Conservation (phyloP, 2,888 invertebrate genomes). For the Frankliniella fusca region DNA sequence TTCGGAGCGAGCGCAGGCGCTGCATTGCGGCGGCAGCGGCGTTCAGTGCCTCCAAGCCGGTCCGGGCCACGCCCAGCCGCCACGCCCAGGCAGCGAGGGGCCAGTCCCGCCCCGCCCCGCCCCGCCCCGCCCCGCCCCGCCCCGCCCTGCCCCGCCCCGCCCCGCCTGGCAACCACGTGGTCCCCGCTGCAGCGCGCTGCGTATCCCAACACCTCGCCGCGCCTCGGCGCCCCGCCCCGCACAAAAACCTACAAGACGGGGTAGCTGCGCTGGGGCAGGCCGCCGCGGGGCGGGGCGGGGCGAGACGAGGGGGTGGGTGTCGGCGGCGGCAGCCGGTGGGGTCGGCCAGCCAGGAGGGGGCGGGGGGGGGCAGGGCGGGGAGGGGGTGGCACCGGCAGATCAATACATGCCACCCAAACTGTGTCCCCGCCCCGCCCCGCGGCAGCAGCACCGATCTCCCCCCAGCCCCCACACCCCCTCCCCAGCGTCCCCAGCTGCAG, state of each 20-base stretch:
- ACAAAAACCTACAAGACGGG: not conserved
- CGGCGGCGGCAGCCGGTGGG: not conserved
- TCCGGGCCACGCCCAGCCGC: too few species aligned
- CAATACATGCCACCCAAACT: slow-evolving; percentile 18
- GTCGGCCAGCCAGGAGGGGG: not conserved
- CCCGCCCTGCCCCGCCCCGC: too few species aligned
- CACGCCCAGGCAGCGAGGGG: not conserved
- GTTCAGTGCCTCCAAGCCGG: too few species aligned
- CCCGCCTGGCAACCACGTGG: too few species aligned
- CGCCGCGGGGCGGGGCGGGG: slow-evolving; percentile 4
- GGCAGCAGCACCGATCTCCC: slow-evolving; percentile 19
- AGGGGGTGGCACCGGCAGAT: slow-evolving; percentile 27
- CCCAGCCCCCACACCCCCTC: slow-evolving; percentile 33
- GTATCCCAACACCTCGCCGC: too few species aligned
- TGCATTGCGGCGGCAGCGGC: too few species aligned
- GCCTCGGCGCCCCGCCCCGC: not conserved
- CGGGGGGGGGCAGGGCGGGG: not conserved
- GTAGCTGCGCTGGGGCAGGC: slow-evolving; percentile 11
- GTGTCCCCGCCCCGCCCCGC: not conserved
- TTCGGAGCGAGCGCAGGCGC: too few species aligned
- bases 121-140: not conserved
- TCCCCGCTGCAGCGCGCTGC: too few species aligned
- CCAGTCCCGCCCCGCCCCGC: not conserved
- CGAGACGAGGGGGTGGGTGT: slow-evolving; percentile 28
- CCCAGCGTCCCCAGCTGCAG: slow-evolving; percentile 32